Evolutionary conservation across 2,888 invertebrate genomes (phyloP).

Genomic region (Epicampocera succincta): DNA sequence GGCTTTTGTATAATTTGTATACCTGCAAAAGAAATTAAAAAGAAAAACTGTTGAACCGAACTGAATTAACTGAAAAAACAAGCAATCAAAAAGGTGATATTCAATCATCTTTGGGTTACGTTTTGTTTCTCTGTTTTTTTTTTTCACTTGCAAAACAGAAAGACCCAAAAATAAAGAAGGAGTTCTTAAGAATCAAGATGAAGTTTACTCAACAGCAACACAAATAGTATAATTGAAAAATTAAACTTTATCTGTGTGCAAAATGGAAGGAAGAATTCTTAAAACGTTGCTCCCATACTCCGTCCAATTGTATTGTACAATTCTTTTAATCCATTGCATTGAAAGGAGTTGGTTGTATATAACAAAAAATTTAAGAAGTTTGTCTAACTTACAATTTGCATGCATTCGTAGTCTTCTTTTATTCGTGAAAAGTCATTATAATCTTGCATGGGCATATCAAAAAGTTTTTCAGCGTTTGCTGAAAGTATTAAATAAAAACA

Average conservation of each 20-base stretch:
- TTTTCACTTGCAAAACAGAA: conserved; percentile 1
- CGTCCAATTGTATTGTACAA: background rate
- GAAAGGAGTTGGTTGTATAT: conserved; percentile 6
- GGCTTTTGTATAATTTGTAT: conserved; percentile 89
- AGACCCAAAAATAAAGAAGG: background rate
- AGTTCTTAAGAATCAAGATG: background rate
- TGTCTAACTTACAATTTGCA: conserved; percentile 83
- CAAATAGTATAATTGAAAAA: conserved; percentile 72
- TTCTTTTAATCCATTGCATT: background rate
- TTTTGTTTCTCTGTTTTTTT: conserved; percentile 25
- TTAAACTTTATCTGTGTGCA: conserved; percentile 69
- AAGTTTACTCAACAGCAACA: conserved; percentile 55
- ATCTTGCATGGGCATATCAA: conserved; percentile 92
- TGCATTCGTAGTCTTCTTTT: conserved; percentile 85
- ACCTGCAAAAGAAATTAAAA: conserved; percentile 79
- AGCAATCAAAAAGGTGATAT: conserved; percentile 41
- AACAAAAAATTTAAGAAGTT: conserved; percentile 16
- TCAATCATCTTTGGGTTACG: conserved; percentile 56
- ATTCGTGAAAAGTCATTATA: conserved; percentile 88
- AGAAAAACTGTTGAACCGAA: conserved; percentile 10
- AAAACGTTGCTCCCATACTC: conserved; percentile 9
- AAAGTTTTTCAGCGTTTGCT: conserved; percentile 90
- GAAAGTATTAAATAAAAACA: conserved; percentile 71
- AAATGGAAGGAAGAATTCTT: conserved; percentile 28
- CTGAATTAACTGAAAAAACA: conserved; percentile 48